Base-by-base conservation (phyloP, 2,797 vertebrate species). In the Alouatta caraya region DNA sequence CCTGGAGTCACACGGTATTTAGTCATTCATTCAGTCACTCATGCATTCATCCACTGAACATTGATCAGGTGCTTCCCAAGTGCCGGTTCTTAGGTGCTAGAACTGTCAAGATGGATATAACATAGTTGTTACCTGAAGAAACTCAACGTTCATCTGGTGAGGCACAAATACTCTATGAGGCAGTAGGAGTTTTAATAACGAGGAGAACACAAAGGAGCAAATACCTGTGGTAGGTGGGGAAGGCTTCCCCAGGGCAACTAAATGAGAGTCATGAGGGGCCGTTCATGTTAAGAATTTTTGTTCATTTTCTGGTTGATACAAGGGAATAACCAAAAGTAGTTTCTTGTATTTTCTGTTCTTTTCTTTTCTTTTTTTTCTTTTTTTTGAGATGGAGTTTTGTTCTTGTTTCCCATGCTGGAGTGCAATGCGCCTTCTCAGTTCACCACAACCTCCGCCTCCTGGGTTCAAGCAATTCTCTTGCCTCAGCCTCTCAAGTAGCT, bases 261-360 rank as follows among this genome's bases (percentile, higher is more conserved):
- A 88, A 21, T 39, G 19, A 67, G 15, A 67, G 79, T 67, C 52
- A 46, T 21, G 22, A n/a, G 37, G 33, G 33, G 44, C 21, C 28
- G 19, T 37, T 82, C 83, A 10, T 73, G 67, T 37, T 85, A 92
- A 93, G 80, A 52, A 82, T 79, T 48, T 90, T 73, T 76, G 28
- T 61, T 61, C 61, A 92, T 95, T 94, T 80, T 80, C 79, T 97
- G 28, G n/a, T 67, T 93, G 42, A 39, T 48, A 59, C 2, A 86
- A 70, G 33, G 44, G 3, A n/a, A 22, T 48, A 64, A 90, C 42
- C 39, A 73, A 80, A 92, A 55, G 70, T 26, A 37, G 61, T 28
- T 61, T 61, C 59, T 13, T 22, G 52, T 55, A 55, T 55, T 55
- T 55, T 55, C 52, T 55, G 8, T 52, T 1, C 4, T 14, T 48